Conservation (phyloP, 2,888 invertebrate species). For the Labia minor region DNA sequence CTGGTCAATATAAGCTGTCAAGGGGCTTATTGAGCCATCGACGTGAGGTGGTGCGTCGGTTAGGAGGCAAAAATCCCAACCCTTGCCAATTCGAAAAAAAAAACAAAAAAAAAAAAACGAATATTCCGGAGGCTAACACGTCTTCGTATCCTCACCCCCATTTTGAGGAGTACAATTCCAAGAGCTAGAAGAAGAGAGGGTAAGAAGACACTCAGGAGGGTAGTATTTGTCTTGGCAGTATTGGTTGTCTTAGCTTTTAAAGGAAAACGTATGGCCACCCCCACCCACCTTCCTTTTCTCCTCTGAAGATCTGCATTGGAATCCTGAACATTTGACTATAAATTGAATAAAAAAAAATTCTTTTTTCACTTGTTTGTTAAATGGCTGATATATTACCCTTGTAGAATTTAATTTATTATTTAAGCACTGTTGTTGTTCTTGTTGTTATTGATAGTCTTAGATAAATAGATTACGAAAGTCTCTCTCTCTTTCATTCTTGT, state of each 20-base stretch:
- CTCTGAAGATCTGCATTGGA: background rate
- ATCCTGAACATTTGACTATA: background rate
- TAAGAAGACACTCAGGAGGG: background rate
- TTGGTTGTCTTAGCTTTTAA: constrained; percentile 5
- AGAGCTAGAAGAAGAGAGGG: background rate
- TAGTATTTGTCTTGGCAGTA: background rate
- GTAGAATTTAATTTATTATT: constrained; percentile 13
- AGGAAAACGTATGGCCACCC: background rate
- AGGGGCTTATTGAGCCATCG: background rate
- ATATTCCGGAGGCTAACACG: background rate
- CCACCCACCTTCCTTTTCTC: no score
- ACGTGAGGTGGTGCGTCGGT: background rate
- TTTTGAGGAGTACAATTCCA: background rate
- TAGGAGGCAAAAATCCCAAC: background rate
- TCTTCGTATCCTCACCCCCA: background rate
- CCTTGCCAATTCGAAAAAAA: background rate
- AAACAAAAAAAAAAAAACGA: background rate
- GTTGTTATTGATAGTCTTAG: no score
- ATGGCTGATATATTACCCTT: background rate
- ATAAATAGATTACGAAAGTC: no score
- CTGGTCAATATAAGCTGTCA: background rate
- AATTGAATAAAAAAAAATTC: constrained; percentile 6
- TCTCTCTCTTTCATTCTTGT: no score
- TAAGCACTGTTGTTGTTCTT: background rate
- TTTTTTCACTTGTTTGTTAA: background rate